Evolutionary conservation across 2,113 vertebrate species (phyloP).

Genomic region (Dendrocopos noguchii): DNA sequence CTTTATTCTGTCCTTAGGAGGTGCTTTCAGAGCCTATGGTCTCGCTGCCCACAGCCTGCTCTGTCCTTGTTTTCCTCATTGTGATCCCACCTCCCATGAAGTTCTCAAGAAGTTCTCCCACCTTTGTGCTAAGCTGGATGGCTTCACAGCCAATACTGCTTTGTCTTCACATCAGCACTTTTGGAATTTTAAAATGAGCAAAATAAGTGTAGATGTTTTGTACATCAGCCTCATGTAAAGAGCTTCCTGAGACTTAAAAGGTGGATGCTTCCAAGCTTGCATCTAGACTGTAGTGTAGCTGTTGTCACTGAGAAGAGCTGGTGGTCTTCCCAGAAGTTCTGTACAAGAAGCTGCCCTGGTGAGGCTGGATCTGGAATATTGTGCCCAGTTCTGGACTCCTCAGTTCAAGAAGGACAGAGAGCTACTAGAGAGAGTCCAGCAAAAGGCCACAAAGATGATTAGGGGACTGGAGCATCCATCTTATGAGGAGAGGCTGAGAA

Average conservation of each 20-base stretch:
- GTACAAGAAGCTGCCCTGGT: background rate
- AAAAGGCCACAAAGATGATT: too few relatives aligned
- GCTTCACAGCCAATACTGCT: background rate
- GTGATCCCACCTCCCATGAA: background rate
- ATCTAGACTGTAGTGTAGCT: rapidly evolving
- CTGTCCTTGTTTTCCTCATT: background rate
- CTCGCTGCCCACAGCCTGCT: background rate
- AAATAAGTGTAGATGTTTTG: background rate
- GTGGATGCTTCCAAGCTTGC: background rate
- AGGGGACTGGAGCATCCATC: too few relatives aligned
- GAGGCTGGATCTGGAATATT: too few relatives aligned
- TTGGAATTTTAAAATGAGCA: background rate
- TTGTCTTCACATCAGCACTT: background rate
- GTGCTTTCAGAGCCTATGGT: background rate
- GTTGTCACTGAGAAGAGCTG: background rate
- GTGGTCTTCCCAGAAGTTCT: background rate
- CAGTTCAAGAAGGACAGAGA: too few relatives aligned
- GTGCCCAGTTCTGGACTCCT: too few relatives aligned
- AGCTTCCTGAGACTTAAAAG: background rate
- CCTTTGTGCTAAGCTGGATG: background rate
- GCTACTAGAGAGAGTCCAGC: too few relatives aligned
- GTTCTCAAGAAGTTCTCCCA: background rate
- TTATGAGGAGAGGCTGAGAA: too few relatives aligned
- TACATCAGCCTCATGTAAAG: background rate
- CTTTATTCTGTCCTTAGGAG: background rate